Percentiles rank a stretch among this genome's conserved stretches.
Evolutionary conservation across 2,797 vertebrate genomes (phyloP).

Genomic region (Urocyon cinereoargenteus): DNA sequence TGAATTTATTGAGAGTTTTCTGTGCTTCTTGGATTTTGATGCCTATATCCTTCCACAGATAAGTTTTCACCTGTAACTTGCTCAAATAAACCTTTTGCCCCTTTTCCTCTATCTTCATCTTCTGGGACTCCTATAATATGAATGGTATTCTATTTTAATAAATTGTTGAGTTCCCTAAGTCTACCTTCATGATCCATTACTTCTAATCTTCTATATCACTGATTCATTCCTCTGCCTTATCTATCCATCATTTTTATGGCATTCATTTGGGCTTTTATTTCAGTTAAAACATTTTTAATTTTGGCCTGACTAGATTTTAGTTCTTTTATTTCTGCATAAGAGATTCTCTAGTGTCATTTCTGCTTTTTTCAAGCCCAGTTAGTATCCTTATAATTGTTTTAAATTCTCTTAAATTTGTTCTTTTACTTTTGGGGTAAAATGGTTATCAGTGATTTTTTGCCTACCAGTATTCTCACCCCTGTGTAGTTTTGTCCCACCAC

Average conservation of each 20-base stretch:
- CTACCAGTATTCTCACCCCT: neutral
- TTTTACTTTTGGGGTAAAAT: neutral
- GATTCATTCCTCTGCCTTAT: neutral
- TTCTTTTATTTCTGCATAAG: neutral
- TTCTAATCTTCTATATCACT: neutral
- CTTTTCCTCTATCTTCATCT: neutral
- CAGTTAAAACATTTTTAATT: neutral
- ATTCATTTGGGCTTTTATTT: neutral
- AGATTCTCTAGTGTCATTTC: neutral
- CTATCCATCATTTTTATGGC: neutral
- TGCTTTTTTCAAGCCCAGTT: neutral
- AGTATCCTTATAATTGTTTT: neutral
- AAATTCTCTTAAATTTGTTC: neutral
- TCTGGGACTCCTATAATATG: neutral
- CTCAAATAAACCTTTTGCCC: neutral
- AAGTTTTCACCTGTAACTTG: neutral
- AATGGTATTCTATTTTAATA: neutral
- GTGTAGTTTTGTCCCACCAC: neutral
- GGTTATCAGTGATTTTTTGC: neutral
- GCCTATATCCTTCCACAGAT: neutral
- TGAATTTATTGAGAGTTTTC: neutral
- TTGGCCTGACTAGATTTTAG: neutral
- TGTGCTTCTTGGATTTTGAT: neutral
- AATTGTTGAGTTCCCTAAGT: neutral
- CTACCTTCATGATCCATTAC: neutral